Evolutionary conservation across 53 echinoderm and acorn worm genomes (phyloP).

Genomic region (Arbacia lixula): DNA sequence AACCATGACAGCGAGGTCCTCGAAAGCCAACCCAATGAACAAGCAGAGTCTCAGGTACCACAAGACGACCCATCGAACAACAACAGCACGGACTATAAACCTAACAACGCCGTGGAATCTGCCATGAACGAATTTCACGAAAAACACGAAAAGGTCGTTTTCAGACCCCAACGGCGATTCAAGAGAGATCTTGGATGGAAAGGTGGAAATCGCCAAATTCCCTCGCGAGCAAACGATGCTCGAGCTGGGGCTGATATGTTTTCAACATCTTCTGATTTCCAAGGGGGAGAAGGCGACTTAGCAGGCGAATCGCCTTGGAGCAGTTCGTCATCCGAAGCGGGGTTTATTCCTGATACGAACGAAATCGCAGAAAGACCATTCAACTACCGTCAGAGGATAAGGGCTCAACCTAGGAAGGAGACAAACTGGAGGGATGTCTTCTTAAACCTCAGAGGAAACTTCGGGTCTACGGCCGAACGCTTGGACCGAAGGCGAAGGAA

Average conservation of each 20-base stretch:
- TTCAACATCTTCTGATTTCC: background rate
- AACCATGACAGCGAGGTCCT: background rate
- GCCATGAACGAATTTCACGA: conserved; percentile 15
- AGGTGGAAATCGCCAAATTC: background rate
- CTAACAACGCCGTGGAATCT: conserved; percentile 40
- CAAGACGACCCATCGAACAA: conserved; percentile 13
- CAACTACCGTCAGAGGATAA: background rate
- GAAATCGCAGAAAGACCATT: background rate
- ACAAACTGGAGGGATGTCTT: conserved; percentile 4
- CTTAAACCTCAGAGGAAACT: conserved; percentile 6
- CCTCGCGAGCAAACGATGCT: background rate
- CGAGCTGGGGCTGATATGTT: background rate
- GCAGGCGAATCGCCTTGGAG: conserved; percentile 5
- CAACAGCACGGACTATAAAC: background rate
- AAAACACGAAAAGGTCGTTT: background rate
- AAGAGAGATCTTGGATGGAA: conserved; percentile 36
- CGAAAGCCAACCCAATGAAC: too few relatives aligned
- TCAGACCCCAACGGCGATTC: conserved; percentile 10
- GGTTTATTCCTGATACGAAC: background rate
- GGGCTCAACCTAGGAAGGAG: background rate
- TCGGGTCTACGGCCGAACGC: background rate
- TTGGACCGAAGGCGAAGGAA: conserved; percentile 33
- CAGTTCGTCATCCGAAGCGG: conserved; percentile 7
- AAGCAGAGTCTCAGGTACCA: too few relatives aligned
- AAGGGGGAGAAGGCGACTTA: background rate